These are phyloP conservation scores for Lysandra coridon DNA, from an alignment of 2,888 invertebrate genomes.

Conservation along the genomic window DNA sequence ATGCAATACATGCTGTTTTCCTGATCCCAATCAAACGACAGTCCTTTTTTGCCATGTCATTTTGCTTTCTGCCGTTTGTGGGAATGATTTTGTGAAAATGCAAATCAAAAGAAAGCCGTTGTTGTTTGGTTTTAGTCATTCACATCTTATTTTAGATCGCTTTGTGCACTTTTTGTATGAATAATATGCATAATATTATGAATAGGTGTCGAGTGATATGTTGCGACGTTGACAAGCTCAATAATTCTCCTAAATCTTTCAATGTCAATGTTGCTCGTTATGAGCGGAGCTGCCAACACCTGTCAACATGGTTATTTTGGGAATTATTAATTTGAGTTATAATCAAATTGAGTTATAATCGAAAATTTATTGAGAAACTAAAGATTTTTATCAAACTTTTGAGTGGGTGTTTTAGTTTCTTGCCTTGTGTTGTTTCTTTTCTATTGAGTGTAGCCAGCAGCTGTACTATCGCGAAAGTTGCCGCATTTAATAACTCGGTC, in stretches of 20 bases:
- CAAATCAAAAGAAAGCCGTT: neutral
- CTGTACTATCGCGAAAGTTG: too few species aligned
- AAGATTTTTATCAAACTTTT: neutral
- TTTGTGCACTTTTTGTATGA: neutral
- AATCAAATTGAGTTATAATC: neutral
- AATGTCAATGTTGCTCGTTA: slow-evolving; percentile 34
- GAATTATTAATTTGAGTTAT: neutral
- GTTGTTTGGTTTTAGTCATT: neutral
- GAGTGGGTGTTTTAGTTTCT: neutral
- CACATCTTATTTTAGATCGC: slow-evolving; percentile 7
- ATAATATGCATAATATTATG: neutral
- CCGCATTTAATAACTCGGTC: too few species aligned
- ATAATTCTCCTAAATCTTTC: slow-evolving; percentile 31
- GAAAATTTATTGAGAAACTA: neutral
- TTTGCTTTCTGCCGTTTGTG: neutral
- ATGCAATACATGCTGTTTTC: too few species aligned
- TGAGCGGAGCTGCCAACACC: slow-evolving; percentile 35
- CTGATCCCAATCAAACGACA: too few species aligned
- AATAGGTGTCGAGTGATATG: neutral
- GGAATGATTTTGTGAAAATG: neutral
- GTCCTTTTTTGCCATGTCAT: neutral
- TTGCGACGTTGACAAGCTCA: slow-evolving; percentile 20
- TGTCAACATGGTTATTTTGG: slow-evolving; percentile 32
- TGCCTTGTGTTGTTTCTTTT: neutral
- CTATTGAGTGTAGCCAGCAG: too few species aligned